Evolutionary conservation across 2,797 vertebrate species (phyloP).

Genomic region (Galaxias olidus): DNA sequence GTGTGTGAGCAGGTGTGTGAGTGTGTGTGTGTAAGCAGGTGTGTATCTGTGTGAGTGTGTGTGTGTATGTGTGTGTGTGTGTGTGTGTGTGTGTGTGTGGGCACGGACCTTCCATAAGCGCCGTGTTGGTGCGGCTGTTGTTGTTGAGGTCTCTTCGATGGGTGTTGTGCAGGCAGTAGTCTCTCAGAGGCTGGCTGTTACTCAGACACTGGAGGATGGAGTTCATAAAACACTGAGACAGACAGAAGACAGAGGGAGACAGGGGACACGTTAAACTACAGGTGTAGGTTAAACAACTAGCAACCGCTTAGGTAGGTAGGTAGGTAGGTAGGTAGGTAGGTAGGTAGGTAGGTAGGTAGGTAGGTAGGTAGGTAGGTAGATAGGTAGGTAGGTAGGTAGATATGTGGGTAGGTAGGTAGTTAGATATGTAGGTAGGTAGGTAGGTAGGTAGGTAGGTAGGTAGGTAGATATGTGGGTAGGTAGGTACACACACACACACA

Average conservation of each 20-base stretch:
- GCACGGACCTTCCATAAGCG: constrained; percentile 90
- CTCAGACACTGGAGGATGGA: constrained; percentile 99
- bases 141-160: constrained; percentile 93
- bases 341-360: too few relatives aligned
- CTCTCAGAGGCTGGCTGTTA: constrained; percentile 92
- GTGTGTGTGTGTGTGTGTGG: not conserved
- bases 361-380: too few relatives aligned
- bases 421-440: too few relatives aligned
- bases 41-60: constrained; percentile 14
- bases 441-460: not conserved
- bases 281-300: too few relatives aligned
- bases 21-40: not conserved
- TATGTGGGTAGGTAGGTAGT: too few relatives aligned
- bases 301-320: too few relatives aligned
- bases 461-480: not conserved
- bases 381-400: too few relatives aligned
- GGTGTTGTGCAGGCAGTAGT: constrained; percentile 95
- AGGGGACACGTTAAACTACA: too few relatives aligned
- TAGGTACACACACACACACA: not conserved
- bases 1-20: not conserved
- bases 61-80: not conserved
- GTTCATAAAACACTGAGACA: constrained; percentile 96
- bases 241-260: too few relatives aligned
- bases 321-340: too few relatives aligned
- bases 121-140: constrained; percentile 87